A percentile compares a stretch with the other conserved stretches of the same genome.
Conservation (phyloP, 37 sponge, comb jelly and placozoan genomes). For the Bolinopsis microptera region DNA sequence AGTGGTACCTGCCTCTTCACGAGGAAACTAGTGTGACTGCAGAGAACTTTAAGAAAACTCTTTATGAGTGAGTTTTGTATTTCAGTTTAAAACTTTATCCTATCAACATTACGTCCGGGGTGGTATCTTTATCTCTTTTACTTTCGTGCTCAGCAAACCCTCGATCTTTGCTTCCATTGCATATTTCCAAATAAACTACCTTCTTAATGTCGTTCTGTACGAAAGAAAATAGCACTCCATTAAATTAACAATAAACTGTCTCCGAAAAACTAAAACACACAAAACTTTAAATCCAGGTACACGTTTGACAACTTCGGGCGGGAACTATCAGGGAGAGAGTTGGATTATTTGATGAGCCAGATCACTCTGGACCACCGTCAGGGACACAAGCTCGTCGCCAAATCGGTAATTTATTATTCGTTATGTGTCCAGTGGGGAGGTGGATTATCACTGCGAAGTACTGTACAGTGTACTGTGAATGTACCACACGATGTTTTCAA, state of each 20-base stretch:
- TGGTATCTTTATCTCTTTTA: no score
- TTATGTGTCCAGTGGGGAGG: no score
- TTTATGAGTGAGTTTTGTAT: slow-evolving; percentile 9
- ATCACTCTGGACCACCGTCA: slow-evolving; percentile 5
- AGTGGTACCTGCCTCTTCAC: slow-evolving; percentile 31
- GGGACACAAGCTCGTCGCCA: neutral
- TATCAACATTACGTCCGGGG: neutral
- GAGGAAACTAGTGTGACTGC: slow-evolving; percentile 36
- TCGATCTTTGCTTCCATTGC: no score
- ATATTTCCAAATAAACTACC: no score
- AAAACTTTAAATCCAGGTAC: neutral
- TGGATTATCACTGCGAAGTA: no score
- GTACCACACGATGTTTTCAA: no score
- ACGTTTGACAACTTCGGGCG: slow-evolving; percentile 54
- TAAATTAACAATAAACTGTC: no score
- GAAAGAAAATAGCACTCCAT: no score
- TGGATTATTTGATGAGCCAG: slow-evolving; percentile 14
- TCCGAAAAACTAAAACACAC: neutral
- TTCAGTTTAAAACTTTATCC: neutral
- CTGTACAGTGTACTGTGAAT: no score
- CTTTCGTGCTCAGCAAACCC: no score
- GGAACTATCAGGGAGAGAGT: slow-evolving; percentile 7
- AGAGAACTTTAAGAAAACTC: slow-evolving; percentile 36
- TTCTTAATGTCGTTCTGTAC: no score
- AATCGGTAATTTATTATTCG: neutral